phyloP scores from a whole-genome alignment of 2,888 invertebrate species.

The Apamea sordens region DNA sequence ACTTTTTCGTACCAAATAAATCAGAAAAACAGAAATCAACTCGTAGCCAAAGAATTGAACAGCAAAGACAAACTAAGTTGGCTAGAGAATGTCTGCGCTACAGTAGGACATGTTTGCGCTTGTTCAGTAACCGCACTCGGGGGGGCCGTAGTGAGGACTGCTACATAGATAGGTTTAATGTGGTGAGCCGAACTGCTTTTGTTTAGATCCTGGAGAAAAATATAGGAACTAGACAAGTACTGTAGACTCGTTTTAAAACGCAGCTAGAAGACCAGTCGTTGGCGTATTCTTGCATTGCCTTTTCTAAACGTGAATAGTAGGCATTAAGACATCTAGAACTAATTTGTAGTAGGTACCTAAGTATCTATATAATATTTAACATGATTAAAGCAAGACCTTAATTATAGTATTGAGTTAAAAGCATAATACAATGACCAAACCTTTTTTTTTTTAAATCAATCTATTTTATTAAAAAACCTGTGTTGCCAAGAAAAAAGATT shows the following conservation, averaged over 20 bases:
- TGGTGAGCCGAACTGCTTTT: conserved; percentile 42
- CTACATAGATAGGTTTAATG: conserved; percentile 38
- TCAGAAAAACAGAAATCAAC: conserved; percentile 6
- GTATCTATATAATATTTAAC: neutral
- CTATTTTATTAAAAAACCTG: too few species aligned
- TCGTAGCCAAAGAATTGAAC: conserved; percentile 29
- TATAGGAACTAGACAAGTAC: neutral
- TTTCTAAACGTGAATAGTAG: neutral
- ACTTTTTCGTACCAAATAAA: conserved; percentile 2
- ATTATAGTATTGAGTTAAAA: too few species aligned
- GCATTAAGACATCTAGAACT: neutral
- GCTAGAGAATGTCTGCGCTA: conserved; percentile 34
- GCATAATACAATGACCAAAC: too few species aligned
- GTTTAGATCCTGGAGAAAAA: conserved; percentile 14
- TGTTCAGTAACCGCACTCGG: conserved; percentile 60
- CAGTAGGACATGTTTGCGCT: conserved; percentile 52
- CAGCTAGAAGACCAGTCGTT: neutral
- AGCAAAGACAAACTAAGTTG: conserved; percentile 52
- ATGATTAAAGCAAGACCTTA: too few species aligned
- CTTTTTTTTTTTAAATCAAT: too few species aligned
- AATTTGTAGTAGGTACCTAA: neutral
- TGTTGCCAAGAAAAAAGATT: too few species aligned
- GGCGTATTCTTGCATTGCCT: neutral
- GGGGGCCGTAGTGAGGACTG: conserved; percentile 40
- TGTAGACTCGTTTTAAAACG: neutral